Base-by-base conservation (phyloP, 2,888 invertebrate genomes). In the Ectemnius continuus region DNA sequence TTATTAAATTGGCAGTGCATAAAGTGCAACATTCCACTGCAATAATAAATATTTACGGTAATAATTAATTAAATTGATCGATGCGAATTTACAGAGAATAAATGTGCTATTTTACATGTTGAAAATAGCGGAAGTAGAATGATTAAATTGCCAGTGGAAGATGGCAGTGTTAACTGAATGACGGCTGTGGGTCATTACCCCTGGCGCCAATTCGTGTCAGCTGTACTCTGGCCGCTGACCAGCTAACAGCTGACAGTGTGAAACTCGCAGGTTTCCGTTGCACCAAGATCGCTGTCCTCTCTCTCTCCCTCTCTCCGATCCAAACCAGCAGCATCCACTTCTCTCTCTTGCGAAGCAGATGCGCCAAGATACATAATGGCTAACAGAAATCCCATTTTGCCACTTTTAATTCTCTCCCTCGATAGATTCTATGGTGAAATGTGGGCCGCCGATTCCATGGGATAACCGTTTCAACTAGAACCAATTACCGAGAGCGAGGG, bases 141-240 rank as follows among this genome's bases (percentile, higher is more conserved):
- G 0, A 0, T 52, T 14, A 16, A 58, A 59, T 56, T 28, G 48
- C 26, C 16, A 28, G 8, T 13, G n/a, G 61, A 36, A 23, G 46
- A 45, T 58, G n/a, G 26, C 18, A 13, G 20, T 58, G 57, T 36
- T 58, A 14, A 48, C 16, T 18, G 8, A 52, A 14, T n/a, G n/a
- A 48, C 20, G 47, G 11, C 20, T 23, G 61, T 23, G 61, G 46
- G 45, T 46, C 20, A 61, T 61, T 61, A 46, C 16, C 20, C 16
- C 20, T 20, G 46, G 58, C 48, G 59, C 60, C 60, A 60, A 70
- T 64, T 64, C 60, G 11, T 60, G 60, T 64, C 70, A 56, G 56
- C 46, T 47, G 62, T 14, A 46, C 18, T 61, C 45, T 20, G 6
- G 8, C 16, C 16, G 52, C 52, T 14, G 52, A 60, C 60, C n/a